Conservation (phyloP, 2,797 vertebrate genomes). For the Gephyroberyx darwinii region DNA sequence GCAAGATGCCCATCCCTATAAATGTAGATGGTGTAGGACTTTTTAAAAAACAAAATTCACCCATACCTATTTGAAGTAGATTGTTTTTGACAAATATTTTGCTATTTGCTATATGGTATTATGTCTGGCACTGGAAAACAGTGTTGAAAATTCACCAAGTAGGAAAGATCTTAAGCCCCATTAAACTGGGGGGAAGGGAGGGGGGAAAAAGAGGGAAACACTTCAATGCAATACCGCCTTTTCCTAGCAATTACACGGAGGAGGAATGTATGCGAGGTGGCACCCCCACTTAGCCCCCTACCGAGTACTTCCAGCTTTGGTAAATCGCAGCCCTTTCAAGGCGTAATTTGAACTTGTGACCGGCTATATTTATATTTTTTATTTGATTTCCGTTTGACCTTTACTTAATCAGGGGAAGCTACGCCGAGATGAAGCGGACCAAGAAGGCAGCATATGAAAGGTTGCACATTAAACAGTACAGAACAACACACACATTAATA, state of each 20-base stretch:
- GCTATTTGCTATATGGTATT: neutral
- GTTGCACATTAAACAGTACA: conserved; percentile 46
- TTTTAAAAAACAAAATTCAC: too few species aligned
- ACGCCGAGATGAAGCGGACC: conserved; percentile 12
- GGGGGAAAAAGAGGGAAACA: neutral
- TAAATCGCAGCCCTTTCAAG: conserved; percentile 49
- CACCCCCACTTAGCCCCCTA: conserved; percentile 57
- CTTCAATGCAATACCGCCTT: conserved; percentile 23
- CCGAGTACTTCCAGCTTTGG: conserved; percentile 31
- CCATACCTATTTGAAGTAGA: too few species aligned
- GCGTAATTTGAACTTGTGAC: conserved; percentile 44
- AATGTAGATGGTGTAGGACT: too few species aligned
- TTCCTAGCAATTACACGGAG: conserved; percentile 28
- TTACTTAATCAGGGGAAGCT: conserved; percentile 20
- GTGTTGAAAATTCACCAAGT: conserved; percentile 25
- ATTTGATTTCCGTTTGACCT: conserved; percentile 45
- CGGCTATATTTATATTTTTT: conserved; percentile 41
- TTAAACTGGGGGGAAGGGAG: conserved; percentile 5
- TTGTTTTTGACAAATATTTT: too few species aligned
- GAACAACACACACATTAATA: conserved; percentile 53
- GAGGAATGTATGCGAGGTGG: conserved; percentile 16
- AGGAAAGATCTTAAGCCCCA: conserved; percentile 31
- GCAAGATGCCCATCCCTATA: neutral
- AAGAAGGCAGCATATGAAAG: conserved; percentile 19
- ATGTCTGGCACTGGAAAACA: neutral